Base-by-base conservation (phyloP, 2,888 invertebrate species). In the Beris morrisii region DNA sequence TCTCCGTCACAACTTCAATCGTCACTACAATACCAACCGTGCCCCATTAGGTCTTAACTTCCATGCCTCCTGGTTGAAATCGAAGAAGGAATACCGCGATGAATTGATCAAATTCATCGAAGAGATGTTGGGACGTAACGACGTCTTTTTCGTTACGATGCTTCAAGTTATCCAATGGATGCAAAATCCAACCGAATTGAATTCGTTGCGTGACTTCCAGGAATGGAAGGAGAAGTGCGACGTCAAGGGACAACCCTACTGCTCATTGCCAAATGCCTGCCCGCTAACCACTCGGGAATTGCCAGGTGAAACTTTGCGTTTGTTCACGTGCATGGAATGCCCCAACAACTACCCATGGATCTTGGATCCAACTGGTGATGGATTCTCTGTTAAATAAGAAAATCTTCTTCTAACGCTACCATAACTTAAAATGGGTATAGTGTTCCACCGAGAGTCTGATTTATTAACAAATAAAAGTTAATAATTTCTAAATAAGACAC, bases 211-310 rank as follows among this genome's bases (percentile, higher is more conserved):
- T 73, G 95, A 95, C 78, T 95, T 95, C 87, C 90, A 91, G 74
- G 93, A 94, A 80, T 95, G 95, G 95, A 95, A 95, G 81, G 95
- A 95, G 75, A 93, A 93, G 79, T 95, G 95, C 81, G 95, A 95
- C 78, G 91, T 95, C 70, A 94, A 95, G 81, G 95, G 95, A 65
- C 93, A 94, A 79, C 92, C 95, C 66, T 93, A 88, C 85, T 95
- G 95, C 79, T 95, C 94, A 2, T 82, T 95, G 74, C 95, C 95
- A 67, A 95, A 95, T 77, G 90, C 94, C 64, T 95, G 95, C 79
- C 91, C 94, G 12, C 82, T 95, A 73, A 93, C 89, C 54, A 95
- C 95, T 68, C 85, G 94, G 75, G 95, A 95, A 82, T 82, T 95
- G 72, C 95, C 95, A 43, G 95, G 95, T 70, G 95, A 95, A 82